Evolutionary conservation across 2,797 vertebrate species (phyloP).

Genomic region (Pangasius mekongensis): DNA sequence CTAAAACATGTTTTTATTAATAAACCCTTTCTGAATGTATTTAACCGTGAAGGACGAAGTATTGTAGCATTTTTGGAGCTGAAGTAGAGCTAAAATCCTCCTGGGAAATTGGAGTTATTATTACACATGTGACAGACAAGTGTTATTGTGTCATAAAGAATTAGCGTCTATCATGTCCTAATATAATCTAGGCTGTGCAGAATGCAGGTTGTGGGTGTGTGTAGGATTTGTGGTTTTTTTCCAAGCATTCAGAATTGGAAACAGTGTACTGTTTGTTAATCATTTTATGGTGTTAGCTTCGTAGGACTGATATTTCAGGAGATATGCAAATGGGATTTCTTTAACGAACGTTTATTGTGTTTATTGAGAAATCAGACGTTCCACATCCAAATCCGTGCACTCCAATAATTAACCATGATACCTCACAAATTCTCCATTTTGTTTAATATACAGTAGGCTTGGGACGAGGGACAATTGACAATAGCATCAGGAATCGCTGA

Average conservation of each 20-base stretch:
- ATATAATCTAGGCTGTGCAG: neutral
- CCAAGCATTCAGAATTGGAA: neutral
- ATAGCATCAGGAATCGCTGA: neutral
- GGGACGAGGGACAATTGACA: neutral
- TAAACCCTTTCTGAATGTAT: neutral
- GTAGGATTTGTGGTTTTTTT: neutral
- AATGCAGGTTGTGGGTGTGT: constrained; percentile 12
- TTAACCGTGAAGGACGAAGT: neutral
- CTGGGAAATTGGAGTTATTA: neutral
- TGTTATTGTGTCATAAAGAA: constrained; percentile 4
- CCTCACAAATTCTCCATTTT: neutral
- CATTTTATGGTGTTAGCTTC: neutral
- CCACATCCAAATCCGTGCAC: neutral
- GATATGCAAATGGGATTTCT: neutral
- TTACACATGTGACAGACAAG: neutral
- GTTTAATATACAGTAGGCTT: neutral
- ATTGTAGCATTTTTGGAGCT: neutral
- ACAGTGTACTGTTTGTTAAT: neutral
- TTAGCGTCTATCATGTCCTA: neutral
- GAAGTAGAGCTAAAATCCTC: neutral
- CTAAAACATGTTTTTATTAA: neutral
- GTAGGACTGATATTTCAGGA: neutral
- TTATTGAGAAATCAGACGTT: neutral
- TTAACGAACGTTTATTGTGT: neutral
- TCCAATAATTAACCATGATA: neutral